A percentile compares a stretch with the other conserved stretches of the same genome.
These are phyloP conservation scores for Notodonta dromedarius DNA, from an alignment of 2,888 invertebrate genomes.

Conservation along the genomic window DNA sequence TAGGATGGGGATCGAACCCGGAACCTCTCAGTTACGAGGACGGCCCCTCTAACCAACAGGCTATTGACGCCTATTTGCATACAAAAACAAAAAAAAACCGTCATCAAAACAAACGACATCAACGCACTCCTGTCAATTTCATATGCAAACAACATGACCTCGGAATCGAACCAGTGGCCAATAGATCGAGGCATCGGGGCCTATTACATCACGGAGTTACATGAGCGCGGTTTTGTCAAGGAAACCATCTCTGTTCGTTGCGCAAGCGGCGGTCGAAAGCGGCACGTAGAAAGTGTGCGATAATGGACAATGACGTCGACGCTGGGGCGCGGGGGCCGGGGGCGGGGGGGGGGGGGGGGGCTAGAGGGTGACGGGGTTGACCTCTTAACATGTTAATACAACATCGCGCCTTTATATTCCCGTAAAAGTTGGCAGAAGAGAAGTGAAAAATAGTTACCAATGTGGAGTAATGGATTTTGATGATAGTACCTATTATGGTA, in stretches of 20 bases:
- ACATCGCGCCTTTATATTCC: no score
- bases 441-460: no score
- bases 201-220: conserved; percentile 38
- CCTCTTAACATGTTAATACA: not conserved
- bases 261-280: conserved; percentile 37
- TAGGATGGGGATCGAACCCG: no score
- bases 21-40: no score
- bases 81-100: no score
- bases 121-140: not conserved
- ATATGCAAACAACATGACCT: conserved; percentile 16
- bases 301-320: conserved; percentile 3
- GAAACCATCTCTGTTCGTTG: conserved; percentile 26
- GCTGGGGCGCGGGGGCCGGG: not conserved
- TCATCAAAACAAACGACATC: not conserved
- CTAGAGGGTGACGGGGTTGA: not conserved
- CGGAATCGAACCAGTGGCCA: conserved; percentile 24
- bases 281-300: conserved; percentile 28
- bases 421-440: no score
- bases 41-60: no score
- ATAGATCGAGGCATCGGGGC: conserved; percentile 22
- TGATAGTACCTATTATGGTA: no score
- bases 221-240: conserved; percentile 35
- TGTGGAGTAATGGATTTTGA: no score
- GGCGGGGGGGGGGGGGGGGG: not conserved
- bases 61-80: no score